phyloP scores from a whole-genome alignment of 64 coral and sea anemone species.

The Pocillopora damicornis region DNA sequence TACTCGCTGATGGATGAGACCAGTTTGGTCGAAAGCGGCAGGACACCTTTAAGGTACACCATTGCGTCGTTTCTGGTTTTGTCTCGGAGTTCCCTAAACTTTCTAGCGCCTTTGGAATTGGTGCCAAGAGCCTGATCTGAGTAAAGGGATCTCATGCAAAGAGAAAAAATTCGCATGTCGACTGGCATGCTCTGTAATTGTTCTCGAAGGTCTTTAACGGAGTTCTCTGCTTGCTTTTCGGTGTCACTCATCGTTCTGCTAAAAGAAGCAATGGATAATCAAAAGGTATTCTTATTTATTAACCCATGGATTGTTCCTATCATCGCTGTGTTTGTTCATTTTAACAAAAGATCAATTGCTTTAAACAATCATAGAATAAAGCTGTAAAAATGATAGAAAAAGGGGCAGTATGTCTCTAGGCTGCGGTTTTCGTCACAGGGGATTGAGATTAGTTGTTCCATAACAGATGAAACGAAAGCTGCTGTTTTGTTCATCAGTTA shows the following conservation, averaged over 20 bases:
- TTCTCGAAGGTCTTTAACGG: background rate
- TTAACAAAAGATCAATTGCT: too few relatives aligned
- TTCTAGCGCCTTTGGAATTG: background rate
- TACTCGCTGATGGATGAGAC: slow-evolving; percentile 2
- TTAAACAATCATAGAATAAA: too few relatives aligned
- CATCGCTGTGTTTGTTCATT: too few relatives aligned
- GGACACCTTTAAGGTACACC: slow-evolving; percentile 12
- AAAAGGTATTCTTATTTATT: too few relatives aligned
- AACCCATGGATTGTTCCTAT: too few relatives aligned
- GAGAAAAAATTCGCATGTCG: slow-evolving; percentile 19
- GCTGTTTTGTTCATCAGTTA: too few relatives aligned
- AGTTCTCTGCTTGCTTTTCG: background rate
- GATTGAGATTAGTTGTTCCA: too few relatives aligned
- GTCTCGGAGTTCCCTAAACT: slow-evolving; percentile 25
- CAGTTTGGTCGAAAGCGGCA: slow-evolving; percentile 5
- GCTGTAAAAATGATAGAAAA: too few relatives aligned
- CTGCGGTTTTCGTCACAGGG: too few relatives aligned
- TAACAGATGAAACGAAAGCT: too few relatives aligned
- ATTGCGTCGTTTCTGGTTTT: slow-evolving; percentile 18
- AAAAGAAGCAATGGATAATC: background rate
- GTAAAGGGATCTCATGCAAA: slow-evolving; percentile 6
- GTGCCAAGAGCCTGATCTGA: slow-evolving; percentile 6
- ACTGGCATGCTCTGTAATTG: slow-evolving; percentile 5
- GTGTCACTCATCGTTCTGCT: background rate
- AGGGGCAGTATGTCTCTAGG: too few relatives aligned